phyloP scores from a whole-genome alignment of 2,113 vertebrate species.

The Pimephales promelas region DNA sequence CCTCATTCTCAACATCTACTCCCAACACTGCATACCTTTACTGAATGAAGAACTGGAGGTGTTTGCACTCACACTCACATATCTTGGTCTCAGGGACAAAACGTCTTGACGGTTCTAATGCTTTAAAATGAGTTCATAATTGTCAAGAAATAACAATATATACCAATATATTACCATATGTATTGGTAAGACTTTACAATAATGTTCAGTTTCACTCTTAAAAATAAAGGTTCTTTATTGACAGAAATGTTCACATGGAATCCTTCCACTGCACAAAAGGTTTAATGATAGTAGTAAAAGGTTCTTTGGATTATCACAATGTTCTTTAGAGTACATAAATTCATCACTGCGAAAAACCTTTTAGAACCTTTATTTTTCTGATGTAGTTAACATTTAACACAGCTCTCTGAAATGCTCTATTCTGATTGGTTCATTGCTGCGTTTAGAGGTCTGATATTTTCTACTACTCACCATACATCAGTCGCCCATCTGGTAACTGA shows the following conservation, averaged over 20 bases:
- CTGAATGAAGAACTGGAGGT: constrained; percentile 78
- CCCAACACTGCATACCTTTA: constrained; percentile 75
- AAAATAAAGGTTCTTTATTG: neutral
- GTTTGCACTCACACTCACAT: constrained; percentile 29
- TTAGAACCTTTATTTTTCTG: no score
- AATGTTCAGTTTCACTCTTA: neutral
- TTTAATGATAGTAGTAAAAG: no score
- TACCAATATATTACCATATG: no score
- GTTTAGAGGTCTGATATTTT: no score
- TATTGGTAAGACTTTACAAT: neutral
- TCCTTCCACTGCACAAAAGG: neutral
- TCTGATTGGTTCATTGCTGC: no score
- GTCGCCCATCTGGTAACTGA: no score
- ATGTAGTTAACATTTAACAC: no score
- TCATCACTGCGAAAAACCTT: no score
- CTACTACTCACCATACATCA: no score
- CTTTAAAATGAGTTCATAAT: neutral
- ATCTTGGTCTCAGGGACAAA: neutral
- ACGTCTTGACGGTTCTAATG: rapidly evolving
- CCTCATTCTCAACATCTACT: constrained; percentile 78
- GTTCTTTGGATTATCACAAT: neutral
- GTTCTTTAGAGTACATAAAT: no score
- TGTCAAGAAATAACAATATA: no score
- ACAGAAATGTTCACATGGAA: neutral
- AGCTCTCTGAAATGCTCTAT: no score